Evolutionary conservation across 2,888 invertebrate genomes (phyloP).

Genomic region (Lycaena phlaeas): DNA sequence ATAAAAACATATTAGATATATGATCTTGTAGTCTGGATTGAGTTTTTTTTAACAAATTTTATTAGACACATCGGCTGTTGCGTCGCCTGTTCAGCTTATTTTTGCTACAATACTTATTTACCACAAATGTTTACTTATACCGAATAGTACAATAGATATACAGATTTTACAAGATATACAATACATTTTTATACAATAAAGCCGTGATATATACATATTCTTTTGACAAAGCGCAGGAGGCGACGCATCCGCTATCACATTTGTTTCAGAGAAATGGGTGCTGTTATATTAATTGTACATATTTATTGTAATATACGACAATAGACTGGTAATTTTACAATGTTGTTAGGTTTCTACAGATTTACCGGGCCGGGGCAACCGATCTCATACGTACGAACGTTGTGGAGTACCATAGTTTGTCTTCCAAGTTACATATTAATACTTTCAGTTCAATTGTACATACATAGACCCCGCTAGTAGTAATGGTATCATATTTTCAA

Average conservation of each 20-base stretch:
- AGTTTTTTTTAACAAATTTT: constrained; percentile 66
- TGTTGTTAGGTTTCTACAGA: constrained; percentile 71
- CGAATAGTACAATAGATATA: constrained; percentile 51
- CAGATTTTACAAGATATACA: constrained; percentile 45
- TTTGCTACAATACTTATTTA: constrained; percentile 65
- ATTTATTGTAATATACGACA: constrained; percentile 69
- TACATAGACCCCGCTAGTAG: background rate
- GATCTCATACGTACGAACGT: too few relatives aligned
- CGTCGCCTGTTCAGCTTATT: constrained; percentile 58
- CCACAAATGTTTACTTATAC: constrained; percentile 52
- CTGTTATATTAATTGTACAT: constrained; percentile 70
- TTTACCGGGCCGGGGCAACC: constrained; percentile 45
- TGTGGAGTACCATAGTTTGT: too few relatives aligned
- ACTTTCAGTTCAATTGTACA: background rate
- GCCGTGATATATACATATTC: constrained; percentile 52
- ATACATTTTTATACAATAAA: constrained; percentile 58
- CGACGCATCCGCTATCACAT: constrained; percentile 41
- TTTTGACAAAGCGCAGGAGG: constrained; percentile 46
- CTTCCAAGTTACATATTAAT: constrained; percentile 1
- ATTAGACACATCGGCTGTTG: constrained; percentile 45
- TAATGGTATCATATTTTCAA: background rate
- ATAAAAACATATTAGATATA: constrained; percentile 65
- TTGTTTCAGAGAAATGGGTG: constrained; percentile 63
- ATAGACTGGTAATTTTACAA: constrained; percentile 70
- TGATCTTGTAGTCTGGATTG: constrained; percentile 74